Base-by-base conservation (phyloP, 2,888 invertebrate genomes). In the Dusona sp. region DNA sequence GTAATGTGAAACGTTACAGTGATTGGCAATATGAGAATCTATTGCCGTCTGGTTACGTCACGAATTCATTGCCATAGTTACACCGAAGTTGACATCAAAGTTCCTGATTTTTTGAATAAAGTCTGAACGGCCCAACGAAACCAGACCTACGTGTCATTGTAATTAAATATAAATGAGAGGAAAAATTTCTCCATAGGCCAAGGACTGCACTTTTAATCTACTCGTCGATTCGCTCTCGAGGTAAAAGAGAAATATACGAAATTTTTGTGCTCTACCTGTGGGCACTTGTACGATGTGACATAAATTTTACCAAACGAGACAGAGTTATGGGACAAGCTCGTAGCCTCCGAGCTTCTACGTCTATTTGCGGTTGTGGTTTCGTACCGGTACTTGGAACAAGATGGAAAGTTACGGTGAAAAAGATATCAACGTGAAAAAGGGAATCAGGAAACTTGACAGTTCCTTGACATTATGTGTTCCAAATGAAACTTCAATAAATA, bases 271-370 rank as follows among this genome's bases (percentile, higher is more conserved):
- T 33, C 72, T 54, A 73, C 67, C 57, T 67, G 9, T 48, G 25
- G 64, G 22, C 33, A 42, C 64, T 48, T 67, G 79, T 70, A 61
- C 73, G 73, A 79, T 78, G 73, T 29, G 3, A 74, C 79, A 79
- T 83, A 83, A 83, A 83, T 79, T 83, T 79, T 9, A 22, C 36
- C 68, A 79, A 83, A 83, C 83, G 83, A 83, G 83, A 83, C 83
- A 83, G 83, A 83, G 74, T 83, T 83, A 83, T 79, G 83, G 54
- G n/a, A 78, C 38, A 29, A 54, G 51, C 65, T 78, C 72, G 36
- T 54, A 65, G n/a, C 57, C 48, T 61, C 74, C 61, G 73, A 65
- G 65, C 72, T 54, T 48, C 45, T 36, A 74, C 79, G 51, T 54
- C 78, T 73, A 38, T 25, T 75, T 68, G 74, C 22, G 57, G 51